phyloP scores from a whole-genome alignment of 1,140 invertebrate species.

The Apis florea region DNA sequence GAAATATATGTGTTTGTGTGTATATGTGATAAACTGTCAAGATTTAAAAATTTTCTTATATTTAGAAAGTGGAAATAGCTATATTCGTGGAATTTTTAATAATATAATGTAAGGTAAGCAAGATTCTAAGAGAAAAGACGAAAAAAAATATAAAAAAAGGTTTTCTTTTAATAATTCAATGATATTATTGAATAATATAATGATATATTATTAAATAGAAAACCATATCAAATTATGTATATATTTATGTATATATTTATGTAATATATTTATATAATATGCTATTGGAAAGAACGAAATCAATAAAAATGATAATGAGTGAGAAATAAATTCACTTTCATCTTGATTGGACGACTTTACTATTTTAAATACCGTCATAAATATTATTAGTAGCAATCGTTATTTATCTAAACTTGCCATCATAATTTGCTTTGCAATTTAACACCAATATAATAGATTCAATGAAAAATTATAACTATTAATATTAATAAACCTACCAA shows the following conservation, averaged over 20 bases:
- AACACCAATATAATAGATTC: background rate
- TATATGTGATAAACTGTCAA: no score
- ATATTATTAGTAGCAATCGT: background rate
- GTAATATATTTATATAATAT: background rate
- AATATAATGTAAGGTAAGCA: background rate
- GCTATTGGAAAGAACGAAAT: background rate
- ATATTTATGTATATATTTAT: no score
- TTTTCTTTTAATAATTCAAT: constrained; percentile 10
- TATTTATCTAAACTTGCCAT: background rate
- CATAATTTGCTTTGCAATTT: background rate
- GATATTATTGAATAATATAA: no score
- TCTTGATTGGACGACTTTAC: background rate
- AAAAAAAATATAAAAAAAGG: background rate
- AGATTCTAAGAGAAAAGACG: no score
- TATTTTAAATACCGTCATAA: background rate
- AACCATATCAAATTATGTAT: background rate
- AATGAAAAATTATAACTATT: constrained; percentile 25
- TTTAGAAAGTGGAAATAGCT: background rate
- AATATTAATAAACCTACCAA: background rate
- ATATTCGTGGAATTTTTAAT: background rate
- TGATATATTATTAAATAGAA: background rate
- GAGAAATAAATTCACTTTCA: constrained; percentile 28
- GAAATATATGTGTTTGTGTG: background rate
- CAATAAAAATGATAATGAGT: constrained; percentile 22
- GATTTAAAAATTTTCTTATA: background rate